Conservation (phyloP, 1,140 invertebrate species). For the Ylistrum balloti region DNA sequence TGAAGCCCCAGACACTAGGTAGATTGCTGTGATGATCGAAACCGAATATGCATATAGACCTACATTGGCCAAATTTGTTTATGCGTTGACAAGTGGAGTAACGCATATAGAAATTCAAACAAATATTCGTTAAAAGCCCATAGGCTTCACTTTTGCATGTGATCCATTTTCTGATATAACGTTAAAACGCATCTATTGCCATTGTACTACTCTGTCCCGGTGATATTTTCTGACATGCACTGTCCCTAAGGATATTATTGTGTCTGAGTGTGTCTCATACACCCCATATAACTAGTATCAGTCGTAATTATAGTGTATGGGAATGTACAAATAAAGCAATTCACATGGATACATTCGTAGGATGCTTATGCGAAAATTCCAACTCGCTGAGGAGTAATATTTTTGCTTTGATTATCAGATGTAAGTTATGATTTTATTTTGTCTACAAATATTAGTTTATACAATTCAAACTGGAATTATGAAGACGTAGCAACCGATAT, state of each 20-base stretch:
- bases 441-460: neutral
- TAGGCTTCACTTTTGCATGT: neutral
- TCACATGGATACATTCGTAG: neutral
- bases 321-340: neutral
- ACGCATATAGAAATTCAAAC: neutral
- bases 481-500: too few relatives aligned
- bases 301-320: neutral
- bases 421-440: neutral
- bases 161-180: slow-evolving; percentile 17
- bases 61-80: neutral
- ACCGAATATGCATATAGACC: neutral
- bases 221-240: neutral
- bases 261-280: neutral
- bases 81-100: neutral
- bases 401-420: neutral
- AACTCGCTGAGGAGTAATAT: neutral
- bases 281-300: slow-evolving; percentile 23
- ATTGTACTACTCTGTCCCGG: neutral
- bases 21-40: too few relatives aligned
- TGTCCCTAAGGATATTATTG: neutral
- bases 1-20: too few relatives aligned
- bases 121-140: slow-evolving; percentile 27
- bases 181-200: neutral
- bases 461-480: too few relatives aligned
- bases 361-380: neutral